A percentile compares a stretch with the other conserved stretches of the same genome.
These are phyloP conservation scores for Aphelenchoides avenae DNA, from an alignment of 1,140 invertebrate species.

Conservation along the genomic window DNA sequence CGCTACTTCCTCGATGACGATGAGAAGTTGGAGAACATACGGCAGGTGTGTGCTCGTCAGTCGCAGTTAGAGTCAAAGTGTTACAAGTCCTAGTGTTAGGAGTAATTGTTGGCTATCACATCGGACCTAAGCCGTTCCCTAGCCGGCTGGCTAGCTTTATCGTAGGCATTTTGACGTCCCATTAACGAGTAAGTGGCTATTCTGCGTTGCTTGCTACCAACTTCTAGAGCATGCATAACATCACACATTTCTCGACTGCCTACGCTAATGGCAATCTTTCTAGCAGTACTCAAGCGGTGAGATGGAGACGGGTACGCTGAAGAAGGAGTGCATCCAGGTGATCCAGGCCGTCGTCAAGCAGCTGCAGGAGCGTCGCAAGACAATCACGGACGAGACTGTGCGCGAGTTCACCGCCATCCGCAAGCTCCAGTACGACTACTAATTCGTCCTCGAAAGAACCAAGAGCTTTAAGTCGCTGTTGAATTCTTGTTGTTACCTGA, in stretches of 20 bases:
- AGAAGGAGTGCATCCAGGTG: slow-evolving; percentile 79
- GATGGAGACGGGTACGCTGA: slow-evolving; percentile 86
- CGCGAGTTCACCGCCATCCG: slow-evolving; percentile 78
- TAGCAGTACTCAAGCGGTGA: slow-evolving; percentile 81
- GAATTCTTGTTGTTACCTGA: too few relatives aligned
- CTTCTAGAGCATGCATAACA: too few relatives aligned
- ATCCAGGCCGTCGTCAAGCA: slow-evolving; percentile 72
- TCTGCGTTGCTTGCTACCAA: too few relatives aligned
- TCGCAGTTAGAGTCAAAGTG: slow-evolving; percentile 1
- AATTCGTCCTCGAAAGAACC: background rate
- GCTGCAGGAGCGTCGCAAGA: slow-evolving; percentile 76
- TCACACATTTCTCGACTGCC: too few relatives aligned
- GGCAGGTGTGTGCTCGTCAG: slow-evolving; percentile 64
- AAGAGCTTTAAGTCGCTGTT: background rate
- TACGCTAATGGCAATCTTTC: too few relatives aligned
- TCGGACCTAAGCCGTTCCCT: too few relatives aligned
- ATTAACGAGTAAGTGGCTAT: too few relatives aligned
- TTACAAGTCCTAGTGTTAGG: background rate
- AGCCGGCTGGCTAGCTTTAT: too few relatives aligned
- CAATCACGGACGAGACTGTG: slow-evolving; percentile 79
- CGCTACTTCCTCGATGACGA: slow-evolving; percentile 94
- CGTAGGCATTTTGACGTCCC: too few relatives aligned
- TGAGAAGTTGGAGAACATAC: slow-evolving; percentile 75
- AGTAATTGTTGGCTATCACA: too few relatives aligned
- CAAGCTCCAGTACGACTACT: slow-evolving; percentile 67